These are phyloP conservation scores for Pachycephus smyrnensis DNA, from an alignment of 2,888 invertebrate species.

Conservation along the genomic window DNA sequence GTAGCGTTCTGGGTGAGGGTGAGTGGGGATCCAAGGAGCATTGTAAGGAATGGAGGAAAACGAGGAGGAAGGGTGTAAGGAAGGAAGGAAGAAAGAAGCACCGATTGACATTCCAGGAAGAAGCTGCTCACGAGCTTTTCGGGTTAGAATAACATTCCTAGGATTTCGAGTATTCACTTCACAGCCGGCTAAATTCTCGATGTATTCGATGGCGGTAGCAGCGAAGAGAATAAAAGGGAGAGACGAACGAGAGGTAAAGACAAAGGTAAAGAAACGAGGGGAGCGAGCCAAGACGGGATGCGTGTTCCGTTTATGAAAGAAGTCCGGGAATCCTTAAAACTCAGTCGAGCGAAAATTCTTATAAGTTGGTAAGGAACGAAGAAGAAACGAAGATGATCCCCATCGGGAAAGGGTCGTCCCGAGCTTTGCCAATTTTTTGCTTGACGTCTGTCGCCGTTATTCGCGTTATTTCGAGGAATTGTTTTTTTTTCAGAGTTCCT, in stretches of 20 bases:
- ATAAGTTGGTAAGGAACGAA: conserved; percentile 17
- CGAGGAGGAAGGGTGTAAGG: no score
- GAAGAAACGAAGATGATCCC: no score
- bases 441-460: no score
- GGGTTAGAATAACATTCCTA: conserved; percentile 32
- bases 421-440: no score
- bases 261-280: conserved; percentile 15
- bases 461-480: no score
- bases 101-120: conserved; percentile 31
- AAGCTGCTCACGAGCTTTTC: conserved; percentile 17
- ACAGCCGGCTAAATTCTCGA: conserved; percentile 37
- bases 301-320: conserved; percentile 51
- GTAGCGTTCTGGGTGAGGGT: no score
- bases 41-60: no score
- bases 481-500: no score
- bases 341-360: conserved; percentile 40
- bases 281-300: conserved; percentile 30
- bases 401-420: no score
- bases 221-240: no score
- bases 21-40: no score
- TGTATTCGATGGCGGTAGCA: conserved; percentile 25
- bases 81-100: conserved; percentile 28
- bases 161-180: conserved; percentile 28
- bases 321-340: conserved; percentile 39
- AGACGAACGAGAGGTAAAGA: not conserved